Percentiles rank a stretch among this genome's conserved stretches.
These are phyloP conservation scores for Sarcophaga subvicina DNA, from an alignment of 2,888 invertebrate genomes.

Conservation along the genomic window DNA sequence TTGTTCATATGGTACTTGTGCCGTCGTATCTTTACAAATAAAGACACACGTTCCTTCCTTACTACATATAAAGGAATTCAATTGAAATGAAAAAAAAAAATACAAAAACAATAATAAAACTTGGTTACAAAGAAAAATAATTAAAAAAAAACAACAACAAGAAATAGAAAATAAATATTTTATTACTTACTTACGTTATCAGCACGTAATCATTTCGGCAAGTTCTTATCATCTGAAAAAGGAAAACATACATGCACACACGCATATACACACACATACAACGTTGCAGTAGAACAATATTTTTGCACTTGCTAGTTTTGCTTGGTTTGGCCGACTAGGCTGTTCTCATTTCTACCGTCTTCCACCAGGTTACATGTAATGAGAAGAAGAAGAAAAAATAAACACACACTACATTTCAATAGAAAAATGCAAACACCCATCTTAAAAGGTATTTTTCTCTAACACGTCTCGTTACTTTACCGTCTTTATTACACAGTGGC, in stretches of 20 bases:
- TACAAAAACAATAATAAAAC: slow-evolving; percentile 1
- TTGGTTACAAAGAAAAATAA: background rate
- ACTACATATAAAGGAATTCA: background rate
- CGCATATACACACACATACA: background rate
- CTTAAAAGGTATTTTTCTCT: slow-evolving; percentile 20
- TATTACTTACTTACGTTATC: slow-evolving; percentile 52
- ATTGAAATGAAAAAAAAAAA: too few relatives aligned
- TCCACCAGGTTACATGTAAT: background rate
- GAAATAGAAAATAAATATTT: slow-evolving; percentile 30
- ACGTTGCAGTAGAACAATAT: background rate
- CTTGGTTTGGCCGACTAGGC: background rate
- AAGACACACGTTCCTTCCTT: slow-evolving; percentile 18
- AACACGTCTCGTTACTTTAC: slow-evolving; percentile 39
- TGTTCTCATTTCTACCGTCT: background rate
- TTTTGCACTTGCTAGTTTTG: slow-evolving; percentile 54
- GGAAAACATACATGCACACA: slow-evolving; percentile 24
- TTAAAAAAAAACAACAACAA: background rate
- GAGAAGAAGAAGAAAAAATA: background rate
- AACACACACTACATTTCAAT: background rate
- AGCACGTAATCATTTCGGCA: slow-evolving; percentile 67
- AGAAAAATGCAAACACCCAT: slow-evolving; percentile 35
- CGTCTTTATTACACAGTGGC: background rate
- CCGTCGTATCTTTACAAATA: too few relatives aligned
- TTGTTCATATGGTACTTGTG: background rate
- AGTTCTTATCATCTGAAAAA: slow-evolving; percentile 63